phyloP scores from a whole-genome alignment of 2,113 vertebrate genomes.

The Delphinapterus leucas region DNA sequence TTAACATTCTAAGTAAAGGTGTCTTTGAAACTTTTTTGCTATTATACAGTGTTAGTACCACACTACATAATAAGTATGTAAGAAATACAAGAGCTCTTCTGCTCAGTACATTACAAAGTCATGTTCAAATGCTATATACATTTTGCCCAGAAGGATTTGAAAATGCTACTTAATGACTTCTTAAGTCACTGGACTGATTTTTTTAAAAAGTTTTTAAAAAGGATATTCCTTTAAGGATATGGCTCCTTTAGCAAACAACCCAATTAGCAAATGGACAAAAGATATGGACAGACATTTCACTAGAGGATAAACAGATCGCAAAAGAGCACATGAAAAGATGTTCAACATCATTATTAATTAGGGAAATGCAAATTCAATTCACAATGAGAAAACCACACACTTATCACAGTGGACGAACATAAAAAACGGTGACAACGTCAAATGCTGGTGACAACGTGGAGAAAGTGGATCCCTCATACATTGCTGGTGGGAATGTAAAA shows the following conservation, averaged over 20 bases:
- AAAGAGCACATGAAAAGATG: background rate
- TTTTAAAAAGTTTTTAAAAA: background rate
- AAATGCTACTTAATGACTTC: conserved; percentile 19
- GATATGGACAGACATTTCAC: conserved; percentile 1
- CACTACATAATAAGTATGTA: background rate
- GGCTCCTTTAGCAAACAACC: conserved; percentile 44
- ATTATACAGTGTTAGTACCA: background rate
- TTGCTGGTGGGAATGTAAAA: background rate
- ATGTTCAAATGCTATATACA: background rate
- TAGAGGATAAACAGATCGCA: background rate
- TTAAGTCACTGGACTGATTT: conserved; percentile 12
- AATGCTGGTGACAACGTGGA: background rate
- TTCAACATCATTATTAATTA: background rate
- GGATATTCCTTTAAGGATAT: conserved; percentile 8
- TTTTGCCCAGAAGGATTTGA: background rate
- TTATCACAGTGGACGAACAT: background rate
- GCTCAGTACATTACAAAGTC: background rate
- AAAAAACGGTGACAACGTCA: background rate
- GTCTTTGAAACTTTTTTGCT: background rate
- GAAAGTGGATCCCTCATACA: background rate
- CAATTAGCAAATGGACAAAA: background rate
- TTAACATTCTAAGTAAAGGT: conserved; percentile 9
- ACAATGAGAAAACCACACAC: background rate
- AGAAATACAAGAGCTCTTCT: background rate
- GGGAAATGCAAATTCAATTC: background rate